Conservation (phyloP, 1,140 invertebrate species). For the Colletes latitarsis region DNA sequence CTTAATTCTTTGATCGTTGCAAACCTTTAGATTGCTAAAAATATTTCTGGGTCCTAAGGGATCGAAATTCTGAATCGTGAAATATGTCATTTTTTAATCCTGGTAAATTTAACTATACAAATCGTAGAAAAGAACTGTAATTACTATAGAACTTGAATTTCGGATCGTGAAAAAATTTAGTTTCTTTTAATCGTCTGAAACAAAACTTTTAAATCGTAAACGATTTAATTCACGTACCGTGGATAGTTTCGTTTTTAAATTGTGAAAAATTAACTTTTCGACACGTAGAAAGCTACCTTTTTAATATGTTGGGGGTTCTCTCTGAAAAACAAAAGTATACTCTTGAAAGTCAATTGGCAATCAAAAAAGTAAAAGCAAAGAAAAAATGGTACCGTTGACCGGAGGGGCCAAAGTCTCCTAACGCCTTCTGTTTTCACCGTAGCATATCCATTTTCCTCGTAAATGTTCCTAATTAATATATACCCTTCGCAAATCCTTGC, state of each 20-base stretch:
- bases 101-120: no score
- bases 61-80: no score
- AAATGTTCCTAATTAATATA: constrained; percentile 43
- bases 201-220: not conserved
- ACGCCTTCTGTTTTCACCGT: constrained; percentile 56
- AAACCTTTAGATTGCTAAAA: no score
- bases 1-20: no score
- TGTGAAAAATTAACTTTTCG: not conserved
- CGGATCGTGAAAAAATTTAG: no score
- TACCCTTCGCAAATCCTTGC: constrained; percentile 32
- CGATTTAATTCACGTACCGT: not conserved
- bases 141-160: no score
- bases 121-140: no score
- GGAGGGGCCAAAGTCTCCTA: constrained; percentile 31
- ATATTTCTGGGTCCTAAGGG: no score
- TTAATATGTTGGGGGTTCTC: not conserved
- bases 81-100: no score
- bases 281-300: not conserved
- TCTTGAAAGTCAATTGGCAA: not conserved
- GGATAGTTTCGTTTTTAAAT: no score
- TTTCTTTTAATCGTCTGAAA: no score
- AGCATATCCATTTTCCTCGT: constrained; percentile 53
- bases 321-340: not conserved
- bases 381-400: constrained; percentile 36
- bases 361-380: not conserved